Conservation (phyloP, 2,888 invertebrate species). For the Timandra comae region DNA sequence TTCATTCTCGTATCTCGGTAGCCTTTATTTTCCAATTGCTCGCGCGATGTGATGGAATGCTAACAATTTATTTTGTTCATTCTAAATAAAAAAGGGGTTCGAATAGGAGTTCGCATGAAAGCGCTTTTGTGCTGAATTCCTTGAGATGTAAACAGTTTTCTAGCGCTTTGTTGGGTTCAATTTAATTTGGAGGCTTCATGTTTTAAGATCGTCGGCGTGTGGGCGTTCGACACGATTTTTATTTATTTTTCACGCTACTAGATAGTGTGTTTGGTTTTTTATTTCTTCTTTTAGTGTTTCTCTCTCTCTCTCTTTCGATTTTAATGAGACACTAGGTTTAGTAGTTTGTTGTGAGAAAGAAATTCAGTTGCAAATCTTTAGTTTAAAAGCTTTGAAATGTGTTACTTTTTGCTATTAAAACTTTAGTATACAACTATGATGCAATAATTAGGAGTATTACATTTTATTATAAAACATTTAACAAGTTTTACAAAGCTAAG, state of each 20-base stretch:
- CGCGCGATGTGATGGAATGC: conserved; percentile 37
- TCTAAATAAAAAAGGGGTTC: conserved; percentile 38
- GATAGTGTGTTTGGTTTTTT: no score
- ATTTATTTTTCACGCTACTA: not conserved
- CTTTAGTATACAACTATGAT: no score
- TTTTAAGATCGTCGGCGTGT: conserved; percentile 5
- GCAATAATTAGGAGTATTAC: no score
- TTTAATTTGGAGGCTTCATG: conserved; percentile 21
- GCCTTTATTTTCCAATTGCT: conserved; percentile 44
- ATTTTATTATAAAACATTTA: no score
- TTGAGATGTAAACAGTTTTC: conserved; percentile 23
- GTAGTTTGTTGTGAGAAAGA: no score
- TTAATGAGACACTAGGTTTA: no score
- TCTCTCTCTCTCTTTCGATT: no score
- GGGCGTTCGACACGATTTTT: not conserved
- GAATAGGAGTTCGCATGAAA: conserved; percentile 27
- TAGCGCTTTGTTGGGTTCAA: conserved; percentile 15
- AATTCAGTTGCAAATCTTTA: no score
- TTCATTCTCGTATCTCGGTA: conserved; percentile 17
- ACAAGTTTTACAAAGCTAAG: no score
- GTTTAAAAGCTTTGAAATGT: no score
- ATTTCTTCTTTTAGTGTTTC: no score
- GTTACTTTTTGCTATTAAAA: no score
- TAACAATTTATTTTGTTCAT: conserved; percentile 49
- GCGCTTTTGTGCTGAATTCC: conserved; percentile 34